Evolutionary conservation across 1,140 invertebrate species (phyloP).

Genomic region (Tribolium madens): DNA sequence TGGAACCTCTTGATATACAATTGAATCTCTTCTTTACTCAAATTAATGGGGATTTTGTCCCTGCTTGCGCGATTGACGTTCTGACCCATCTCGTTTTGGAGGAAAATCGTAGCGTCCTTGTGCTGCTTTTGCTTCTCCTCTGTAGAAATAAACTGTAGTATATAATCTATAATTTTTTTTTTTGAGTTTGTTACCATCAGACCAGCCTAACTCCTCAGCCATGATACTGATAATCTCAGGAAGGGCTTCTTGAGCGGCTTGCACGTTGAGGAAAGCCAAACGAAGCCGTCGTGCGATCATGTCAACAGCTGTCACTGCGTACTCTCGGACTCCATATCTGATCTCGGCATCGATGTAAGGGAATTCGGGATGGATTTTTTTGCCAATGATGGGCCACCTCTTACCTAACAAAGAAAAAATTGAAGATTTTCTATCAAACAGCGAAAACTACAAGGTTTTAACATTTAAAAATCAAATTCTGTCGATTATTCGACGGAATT

Average conservation of each 20-base stretch:
- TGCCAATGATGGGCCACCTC: constrained; percentile 96
- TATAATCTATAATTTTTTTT: no score
- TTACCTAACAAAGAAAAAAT: constrained; percentile 67
- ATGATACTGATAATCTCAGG: constrained; percentile 95
- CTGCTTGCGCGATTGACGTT: constrained; percentile 89
- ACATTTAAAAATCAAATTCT: no score
- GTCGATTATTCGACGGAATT: no score
- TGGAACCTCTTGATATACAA: constrained; percentile 96
- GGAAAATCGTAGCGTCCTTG: constrained; percentile 84
- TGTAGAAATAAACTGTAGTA: constrained; percentile 12
- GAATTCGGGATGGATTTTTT: constrained; percentile 96
- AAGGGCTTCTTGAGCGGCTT: constrained; percentile 95
- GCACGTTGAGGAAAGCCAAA: constrained; percentile 95
- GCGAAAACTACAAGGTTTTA: no score
- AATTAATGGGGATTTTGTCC: constrained; percentile 91
- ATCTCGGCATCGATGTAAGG: constrained; percentile 99
- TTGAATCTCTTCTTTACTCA: constrained; percentile 95
- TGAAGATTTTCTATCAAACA: no score
- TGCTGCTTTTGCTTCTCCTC: constrained; percentile 75
- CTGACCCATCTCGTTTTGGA: constrained; percentile 97
- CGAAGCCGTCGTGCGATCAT: constrained; percentile 94
- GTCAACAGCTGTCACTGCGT: constrained; percentile 96
- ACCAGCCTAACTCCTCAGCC: constrained; percentile 96
- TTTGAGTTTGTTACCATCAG: constrained; percentile 80
- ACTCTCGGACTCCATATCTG: constrained; percentile 93